Evolutionary conservation across 2,797 vertebrate genomes (phyloP), one percentile per base, ranked within the genome.

Genomic region (Leucoraja ocellata): DNA sequence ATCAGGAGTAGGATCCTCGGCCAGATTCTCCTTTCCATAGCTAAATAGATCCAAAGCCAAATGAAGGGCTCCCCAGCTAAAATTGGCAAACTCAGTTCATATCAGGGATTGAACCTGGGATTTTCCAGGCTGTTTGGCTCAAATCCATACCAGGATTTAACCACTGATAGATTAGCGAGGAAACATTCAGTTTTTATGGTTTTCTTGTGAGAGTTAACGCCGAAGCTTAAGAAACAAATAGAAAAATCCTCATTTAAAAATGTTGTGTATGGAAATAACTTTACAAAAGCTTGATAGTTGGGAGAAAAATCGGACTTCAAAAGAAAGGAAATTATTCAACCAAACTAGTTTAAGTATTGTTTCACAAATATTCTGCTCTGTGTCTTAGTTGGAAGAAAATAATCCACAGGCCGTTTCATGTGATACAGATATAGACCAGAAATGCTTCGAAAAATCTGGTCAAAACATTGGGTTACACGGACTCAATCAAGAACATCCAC

Each of bases 61-160:
- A 88, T 36, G n/a, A 68, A 68, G 63, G 84, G 84, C 14, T 88
- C 63, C 84, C 63, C 84, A 32, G 84, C 28, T 88, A 68, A 88
- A 88, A 68, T 23, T 88, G 84, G 84, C 84, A 88, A 88, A 88
- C 63, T 36, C n/a, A 16, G n/a, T 68, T 88, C 84, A 36, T 88
- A 68, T 18, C 84, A 88, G 84, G 61, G 61, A 88, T 68, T 68
- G 84, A 68, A 68, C 63, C 84, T 68, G 84, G 16, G 84, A 88
- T 88, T 32, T 68, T 88, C 84, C 63, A 68, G n/a, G 14, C n/a
- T 88, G 39, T 68, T 88, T 63, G 32, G 84, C 61, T 68, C 63
- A 88, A n/a, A 18, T 61, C n/a, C 84, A 65, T n/a, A 88, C 61
- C 58, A 88, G 84, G 84, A 32, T 68, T 68, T 68, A 88, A 63